These are phyloP conservation scores for Campylomormyrus tamandua DNA, from an alignment of 2,113 vertebrate species.

Conservation along the genomic window DNA sequence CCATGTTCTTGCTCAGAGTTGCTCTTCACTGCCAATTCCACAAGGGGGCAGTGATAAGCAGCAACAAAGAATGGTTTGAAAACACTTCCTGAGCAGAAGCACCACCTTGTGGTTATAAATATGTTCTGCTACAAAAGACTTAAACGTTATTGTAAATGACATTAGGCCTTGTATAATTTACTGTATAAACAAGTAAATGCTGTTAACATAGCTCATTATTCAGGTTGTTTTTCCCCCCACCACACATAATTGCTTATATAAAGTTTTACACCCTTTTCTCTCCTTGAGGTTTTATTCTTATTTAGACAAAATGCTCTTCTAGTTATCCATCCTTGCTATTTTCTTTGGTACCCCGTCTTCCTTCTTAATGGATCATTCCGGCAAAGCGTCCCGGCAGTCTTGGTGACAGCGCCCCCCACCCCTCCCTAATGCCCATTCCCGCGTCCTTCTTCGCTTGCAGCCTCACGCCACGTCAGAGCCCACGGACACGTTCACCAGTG, in stretches of 20 bases:
- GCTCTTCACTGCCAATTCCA: slow-evolving; percentile 13
- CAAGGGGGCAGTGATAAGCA: slow-evolving; percentile 26
- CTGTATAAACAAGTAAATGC: not conserved
- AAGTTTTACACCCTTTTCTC: not conserved
- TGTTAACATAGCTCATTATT: not conserved
- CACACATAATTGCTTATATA: not conserved
- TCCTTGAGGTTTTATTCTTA: not conserved
- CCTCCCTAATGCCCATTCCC: slow-evolving; percentile 25
- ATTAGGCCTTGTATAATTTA: not conserved
- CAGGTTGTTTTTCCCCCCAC: not conserved
- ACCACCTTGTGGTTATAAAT: slow-evolving; percentile 17
- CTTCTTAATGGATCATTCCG: slow-evolving; percentile 31
- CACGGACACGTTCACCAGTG: slow-evolving; percentile 72
- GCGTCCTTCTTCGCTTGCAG: slow-evolving; percentile 61
- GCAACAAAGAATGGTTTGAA: not conserved
- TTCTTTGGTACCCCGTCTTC: slow-evolving; percentile 17
- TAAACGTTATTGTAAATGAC: not conserved
- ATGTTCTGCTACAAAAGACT: not conserved
- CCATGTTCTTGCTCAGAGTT: not conserved
- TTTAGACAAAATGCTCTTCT: not conserved
- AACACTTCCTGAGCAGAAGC: slow-evolving; percentile 10
- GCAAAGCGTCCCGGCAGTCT: slow-evolving; percentile 36
- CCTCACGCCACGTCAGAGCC: slow-evolving; percentile 81
- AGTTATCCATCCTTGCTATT: slow-evolving; percentile 6
- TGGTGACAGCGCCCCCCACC: not conserved